Percentiles rank a stretch among this genome's conserved stretches.
phyloP scores from a whole-genome alignment of 2,888 invertebrate species.

The Ophion ventricosus region DNA sequence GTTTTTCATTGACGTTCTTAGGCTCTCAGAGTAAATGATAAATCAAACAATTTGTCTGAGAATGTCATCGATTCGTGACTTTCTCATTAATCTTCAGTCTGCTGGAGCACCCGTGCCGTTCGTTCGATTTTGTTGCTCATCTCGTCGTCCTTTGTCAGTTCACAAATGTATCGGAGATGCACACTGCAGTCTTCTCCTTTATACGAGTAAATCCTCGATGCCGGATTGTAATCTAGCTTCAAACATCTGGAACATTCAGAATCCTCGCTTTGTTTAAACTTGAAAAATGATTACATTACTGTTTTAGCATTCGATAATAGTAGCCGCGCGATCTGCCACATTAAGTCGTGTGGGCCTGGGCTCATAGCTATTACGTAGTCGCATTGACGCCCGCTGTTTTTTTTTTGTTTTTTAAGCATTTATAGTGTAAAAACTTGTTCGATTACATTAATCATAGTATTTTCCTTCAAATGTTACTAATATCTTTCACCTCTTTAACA shows the following conservation, averaged over 20 bases:
- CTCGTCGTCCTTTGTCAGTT: slow-evolving; percentile 83
- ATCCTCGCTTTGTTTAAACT: background rate
- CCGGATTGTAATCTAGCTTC: slow-evolving; percentile 87
- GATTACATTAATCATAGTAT: no score
- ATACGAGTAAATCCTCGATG: slow-evolving; percentile 87
- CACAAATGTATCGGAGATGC: slow-evolving; percentile 89
- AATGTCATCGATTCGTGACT: background rate
- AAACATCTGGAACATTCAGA: slow-evolving; percentile 85
- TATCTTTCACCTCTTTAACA: no score
- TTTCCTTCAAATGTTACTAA: no score
- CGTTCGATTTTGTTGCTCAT: slow-evolving; percentile 78
- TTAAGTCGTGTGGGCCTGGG: no score
- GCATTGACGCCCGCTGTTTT: no score
- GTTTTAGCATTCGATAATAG: background rate
- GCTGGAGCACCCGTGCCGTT: slow-evolving; percentile 68
- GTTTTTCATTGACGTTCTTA: background rate
- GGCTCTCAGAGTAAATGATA: background rate
- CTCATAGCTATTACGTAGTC: no score
- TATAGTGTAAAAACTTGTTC: no score
- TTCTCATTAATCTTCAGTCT: background rate
- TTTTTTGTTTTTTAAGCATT: no score
- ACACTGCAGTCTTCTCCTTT: slow-evolving; percentile 90
- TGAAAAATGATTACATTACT: background rate
- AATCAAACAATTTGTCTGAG: background rate
- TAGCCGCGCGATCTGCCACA: no score